Evolutionary conservation across 2,113 vertebrate genomes (phyloP).

Genomic region (Crocuta crocuta): DNA sequence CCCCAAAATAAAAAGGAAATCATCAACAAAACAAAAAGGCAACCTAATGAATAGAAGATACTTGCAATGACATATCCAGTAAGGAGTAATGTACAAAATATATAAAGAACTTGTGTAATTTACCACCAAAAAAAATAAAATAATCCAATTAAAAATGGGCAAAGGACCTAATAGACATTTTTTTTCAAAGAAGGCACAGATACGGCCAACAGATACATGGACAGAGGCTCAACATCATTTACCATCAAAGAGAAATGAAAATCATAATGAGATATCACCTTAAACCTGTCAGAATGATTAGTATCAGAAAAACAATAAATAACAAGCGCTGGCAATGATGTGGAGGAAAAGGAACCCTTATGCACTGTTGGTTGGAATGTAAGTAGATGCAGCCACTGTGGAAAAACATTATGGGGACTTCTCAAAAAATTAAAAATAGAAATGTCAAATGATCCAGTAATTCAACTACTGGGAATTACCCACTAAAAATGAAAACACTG

Average conservation of each 20-base stretch:
- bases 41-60: background rate
- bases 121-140: background rate
- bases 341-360: background rate
- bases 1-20: background rate
- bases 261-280: background rate
- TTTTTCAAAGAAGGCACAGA: background rate
- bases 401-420: background rate
- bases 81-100: background rate
- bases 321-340: background rate
- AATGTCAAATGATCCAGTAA: background rate
- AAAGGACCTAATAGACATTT: background rate
- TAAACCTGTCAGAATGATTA: background rate
- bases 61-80: background rate
- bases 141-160: background rate
- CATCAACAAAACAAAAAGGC: background rate
- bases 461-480: background rate
- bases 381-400: background rate
- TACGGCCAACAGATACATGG: background rate
- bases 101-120: background rate
- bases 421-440: background rate
- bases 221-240: background rate
- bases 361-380: background rate
- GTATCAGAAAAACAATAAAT: background rate
- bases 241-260: background rate
- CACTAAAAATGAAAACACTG: background rate